Evolutionary conservation across 23 tunicate species (phyloP).

Genomic region (Phallusia fumigata): DNA sequence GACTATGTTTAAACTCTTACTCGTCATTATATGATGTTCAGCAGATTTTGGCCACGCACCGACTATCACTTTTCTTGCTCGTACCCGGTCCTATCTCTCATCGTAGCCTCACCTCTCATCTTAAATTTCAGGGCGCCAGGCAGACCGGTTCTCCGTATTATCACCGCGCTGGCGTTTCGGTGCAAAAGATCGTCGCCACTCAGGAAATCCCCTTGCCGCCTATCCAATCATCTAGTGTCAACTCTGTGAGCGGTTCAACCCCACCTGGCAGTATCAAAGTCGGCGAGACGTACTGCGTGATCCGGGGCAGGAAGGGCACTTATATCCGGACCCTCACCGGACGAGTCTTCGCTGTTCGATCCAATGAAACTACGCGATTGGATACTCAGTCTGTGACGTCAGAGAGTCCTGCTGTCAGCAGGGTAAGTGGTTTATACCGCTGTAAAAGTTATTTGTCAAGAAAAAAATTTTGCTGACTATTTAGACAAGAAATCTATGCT

Average conservation of each 20-base stretch:
- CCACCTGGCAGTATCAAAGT: neutral
- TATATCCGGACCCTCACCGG: constrained; percentile 78
- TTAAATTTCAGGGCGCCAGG: neutral
- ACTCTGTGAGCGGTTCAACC: neutral
- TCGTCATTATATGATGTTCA: too few relatives aligned
- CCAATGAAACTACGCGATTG: constrained; percentile 43
- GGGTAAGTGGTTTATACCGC: too few relatives aligned
- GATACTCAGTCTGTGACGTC: too few relatives aligned
- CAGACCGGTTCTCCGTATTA: neutral
- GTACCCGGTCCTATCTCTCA: too few relatives aligned
- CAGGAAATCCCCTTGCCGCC: constrained; percentile 59
- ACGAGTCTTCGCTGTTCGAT: constrained; percentile 63
- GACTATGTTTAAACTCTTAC: too few relatives aligned
- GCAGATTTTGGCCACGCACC: too few relatives aligned
- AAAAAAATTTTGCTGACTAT: too few relatives aligned
- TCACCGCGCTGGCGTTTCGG: constrained; percentile 37
- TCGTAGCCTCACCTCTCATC: too few relatives aligned
- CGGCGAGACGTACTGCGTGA: constrained; percentile 70
- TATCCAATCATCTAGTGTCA: constrained; percentile 11
- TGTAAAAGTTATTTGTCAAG: too few relatives aligned
- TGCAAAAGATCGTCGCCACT: constrained; percentile 62
- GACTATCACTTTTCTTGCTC: too few relatives aligned
- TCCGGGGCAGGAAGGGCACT: constrained; percentile 67
- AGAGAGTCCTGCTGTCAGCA: too few relatives aligned
- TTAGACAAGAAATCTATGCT: too few relatives aligned